Evolutionary conservation across 2,113 vertebrate genomes (phyloP).

Genomic region (Syrmaticus mikado): DNA sequence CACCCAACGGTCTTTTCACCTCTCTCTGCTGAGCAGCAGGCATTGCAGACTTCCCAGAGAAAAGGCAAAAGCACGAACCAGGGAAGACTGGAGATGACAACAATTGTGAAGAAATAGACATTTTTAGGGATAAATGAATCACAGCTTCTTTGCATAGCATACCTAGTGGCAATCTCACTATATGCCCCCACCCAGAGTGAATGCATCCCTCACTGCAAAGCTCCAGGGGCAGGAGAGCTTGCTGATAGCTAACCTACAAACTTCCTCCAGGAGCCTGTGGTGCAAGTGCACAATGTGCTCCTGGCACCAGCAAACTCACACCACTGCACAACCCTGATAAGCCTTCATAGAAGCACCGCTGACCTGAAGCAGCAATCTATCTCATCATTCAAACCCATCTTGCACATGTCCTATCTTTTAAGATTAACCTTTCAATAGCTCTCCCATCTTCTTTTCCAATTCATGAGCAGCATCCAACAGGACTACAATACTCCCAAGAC

Average conservation of each 20-base stretch:
- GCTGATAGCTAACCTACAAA: background rate
- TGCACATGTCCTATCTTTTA: background rate
- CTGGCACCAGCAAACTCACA: background rate
- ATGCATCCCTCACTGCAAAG: background rate
- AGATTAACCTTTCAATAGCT: background rate
- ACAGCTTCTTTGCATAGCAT: rapidly evolving
- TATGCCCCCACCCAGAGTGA: background rate
- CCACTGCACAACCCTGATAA: background rate
- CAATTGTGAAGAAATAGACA: background rate
- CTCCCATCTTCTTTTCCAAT: background rate
- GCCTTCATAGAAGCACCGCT: background rate
- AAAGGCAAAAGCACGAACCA: background rate
- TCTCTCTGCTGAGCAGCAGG: background rate
- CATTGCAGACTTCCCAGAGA: background rate
- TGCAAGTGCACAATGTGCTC: background rate
- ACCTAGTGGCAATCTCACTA: background rate
- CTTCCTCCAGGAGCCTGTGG: background rate
- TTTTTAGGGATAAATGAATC: background rate
- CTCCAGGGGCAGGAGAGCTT: background rate
- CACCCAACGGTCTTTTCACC: background rate
- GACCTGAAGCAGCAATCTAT: background rate
- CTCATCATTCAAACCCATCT: background rate
- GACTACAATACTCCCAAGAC: background rate
- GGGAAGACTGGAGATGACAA: background rate
- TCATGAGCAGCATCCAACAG: background rate